Evolutionary conservation across 2,113 vertebrate genomes (phyloP), one percentile per base, ranked within the genome.

Genomic region (Elephas maximus): DNA sequence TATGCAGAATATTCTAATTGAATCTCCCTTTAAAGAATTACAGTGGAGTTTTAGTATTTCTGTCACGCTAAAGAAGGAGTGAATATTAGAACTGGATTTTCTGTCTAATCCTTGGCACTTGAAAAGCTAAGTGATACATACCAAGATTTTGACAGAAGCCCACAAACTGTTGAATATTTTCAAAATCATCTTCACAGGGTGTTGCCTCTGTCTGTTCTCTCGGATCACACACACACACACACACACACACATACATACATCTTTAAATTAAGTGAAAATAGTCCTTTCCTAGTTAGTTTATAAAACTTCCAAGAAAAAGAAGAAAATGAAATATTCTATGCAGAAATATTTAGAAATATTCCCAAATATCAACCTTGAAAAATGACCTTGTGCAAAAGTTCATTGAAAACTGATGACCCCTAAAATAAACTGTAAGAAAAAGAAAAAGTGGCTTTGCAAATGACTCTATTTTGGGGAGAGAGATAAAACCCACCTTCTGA

Each of bases 1-100:
- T 2, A 8, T 30, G 0, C 2, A 57, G 6, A 69, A 30, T 23
- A 2, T 23, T 45, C 5, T 17, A 48, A 45, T 15, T 18, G 26
- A 67, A 48, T 11, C 9, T 24, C 41, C 10, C 21, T 60, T 83
- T 41, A 37, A 44, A 23, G 71, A 88, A 71, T 20, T 0, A 14
- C 0, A 21, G 9, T 6, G 3, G 67, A 62, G 24, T 23, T 8
- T 44, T 12, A 48, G 21, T 21, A 60, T 41, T 20, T 6, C 15
- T 10, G 1, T 9, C 2, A 41, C 2, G 24, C 44, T 78, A 12
- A 44, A 24, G 65, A 67, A 67, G 6, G 8, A 83, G 5, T 5
- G 45, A 37, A 44, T 30, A 0, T 37, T 37, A 14, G 2, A 30
- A 28, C 7, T 5, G 23, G 0, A 24, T 33, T 37, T 82, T 41